phyloP scores from a whole-genome alignment of 1,140 invertebrate genomes.

The Marisa cornuarietis region DNA sequence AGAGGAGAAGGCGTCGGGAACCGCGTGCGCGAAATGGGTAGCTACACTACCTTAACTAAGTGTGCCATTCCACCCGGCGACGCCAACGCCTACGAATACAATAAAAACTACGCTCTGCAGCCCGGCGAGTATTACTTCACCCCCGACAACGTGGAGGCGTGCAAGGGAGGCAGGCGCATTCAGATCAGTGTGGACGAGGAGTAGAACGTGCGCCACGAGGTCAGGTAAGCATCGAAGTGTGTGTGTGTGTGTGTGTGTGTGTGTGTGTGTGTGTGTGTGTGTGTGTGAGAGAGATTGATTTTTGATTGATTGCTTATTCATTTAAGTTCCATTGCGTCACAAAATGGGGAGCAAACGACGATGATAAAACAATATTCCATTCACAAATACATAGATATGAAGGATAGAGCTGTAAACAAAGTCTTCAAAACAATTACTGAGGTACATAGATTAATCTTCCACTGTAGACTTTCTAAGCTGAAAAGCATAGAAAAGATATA shows the following conservation, averaged over 20 bases:
- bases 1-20: not conserved
- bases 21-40: not conserved
- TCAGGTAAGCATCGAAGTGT: not conserved
- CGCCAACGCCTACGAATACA: constrained; percentile 2
- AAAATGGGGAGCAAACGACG: no score
- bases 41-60: constrained; percentile 2
- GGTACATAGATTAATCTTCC: no score
- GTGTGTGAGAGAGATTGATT: constrained; percentile 3
- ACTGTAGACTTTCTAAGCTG: no score
- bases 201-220: not conserved
- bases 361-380: no score
- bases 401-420: no score
- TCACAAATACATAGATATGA: no score
- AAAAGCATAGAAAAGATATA: no score
- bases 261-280: no score
- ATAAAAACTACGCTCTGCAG: not conserved
- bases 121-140: constrained; percentile 15
- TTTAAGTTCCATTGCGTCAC: no score
- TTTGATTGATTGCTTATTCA: no score
- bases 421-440: no score
- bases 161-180: not conserved
- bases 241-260: no score
- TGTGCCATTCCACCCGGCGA: constrained; percentile 13
- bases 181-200: constrained; percentile 15
- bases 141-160: not conserved